Conservation (phyloP, 2,113 vertebrate species). For the Psittacula cyanocephala region DNA sequence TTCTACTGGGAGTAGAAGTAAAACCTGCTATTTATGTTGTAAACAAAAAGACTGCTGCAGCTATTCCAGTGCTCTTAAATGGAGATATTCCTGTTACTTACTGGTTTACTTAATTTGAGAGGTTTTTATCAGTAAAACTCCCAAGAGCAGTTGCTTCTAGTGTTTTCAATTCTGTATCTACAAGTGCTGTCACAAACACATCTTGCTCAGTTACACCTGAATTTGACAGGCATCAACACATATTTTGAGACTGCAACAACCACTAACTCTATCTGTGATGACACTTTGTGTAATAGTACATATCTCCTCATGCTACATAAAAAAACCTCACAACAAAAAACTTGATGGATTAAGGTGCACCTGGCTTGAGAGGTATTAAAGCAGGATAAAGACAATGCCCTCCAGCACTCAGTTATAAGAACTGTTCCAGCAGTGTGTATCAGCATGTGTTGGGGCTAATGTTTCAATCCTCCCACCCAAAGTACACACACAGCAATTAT, state of each 20-base stretch:
- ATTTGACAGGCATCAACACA: neutral
- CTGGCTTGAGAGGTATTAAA: neutral
- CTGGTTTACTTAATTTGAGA: neutral
- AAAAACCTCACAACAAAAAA: neutral
- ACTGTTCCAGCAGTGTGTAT: neutral
- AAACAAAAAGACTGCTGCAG: neutral
- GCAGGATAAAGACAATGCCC: neutral
- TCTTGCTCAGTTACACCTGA: neutral
- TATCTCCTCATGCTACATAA: neutral
- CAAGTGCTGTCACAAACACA: neutral
- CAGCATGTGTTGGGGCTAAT: accelerated
- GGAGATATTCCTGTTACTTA: neutral
- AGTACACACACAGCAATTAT: neutral
- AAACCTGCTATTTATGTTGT: neutral
- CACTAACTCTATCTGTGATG: neutral
- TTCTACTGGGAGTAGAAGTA: neutral
- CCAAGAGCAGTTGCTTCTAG: neutral
- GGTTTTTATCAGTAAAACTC: neutral
- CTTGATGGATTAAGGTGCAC: neutral
- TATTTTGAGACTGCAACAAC: neutral
- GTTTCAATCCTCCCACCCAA: neutral
- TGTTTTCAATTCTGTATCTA: neutral
- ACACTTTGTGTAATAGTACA: neutral
- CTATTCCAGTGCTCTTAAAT: neutral
- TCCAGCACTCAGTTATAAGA: neutral